phyloP scores from a whole-genome alignment of 2,888 invertebrate genomes.

The Marasmarcha lunaedactyla region DNA sequence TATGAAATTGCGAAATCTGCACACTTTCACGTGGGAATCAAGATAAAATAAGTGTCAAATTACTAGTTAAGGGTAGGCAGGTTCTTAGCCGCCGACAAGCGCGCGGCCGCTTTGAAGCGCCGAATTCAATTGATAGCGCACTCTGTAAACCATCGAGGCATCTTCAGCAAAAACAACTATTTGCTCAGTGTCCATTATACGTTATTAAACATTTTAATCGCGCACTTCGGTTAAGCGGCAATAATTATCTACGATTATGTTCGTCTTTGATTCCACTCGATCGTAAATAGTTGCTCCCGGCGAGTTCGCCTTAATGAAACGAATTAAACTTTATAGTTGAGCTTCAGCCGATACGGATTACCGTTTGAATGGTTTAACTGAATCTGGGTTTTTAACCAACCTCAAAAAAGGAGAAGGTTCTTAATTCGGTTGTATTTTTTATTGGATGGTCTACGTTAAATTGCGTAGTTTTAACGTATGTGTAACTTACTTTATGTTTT shows the following conservation, averaged over 20 bases:
- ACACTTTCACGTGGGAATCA: conserved; percentile 14
- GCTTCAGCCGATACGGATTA: background rate
- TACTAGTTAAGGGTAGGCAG: conserved; percentile 30
- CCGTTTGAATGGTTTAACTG: background rate
- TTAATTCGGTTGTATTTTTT: no score
- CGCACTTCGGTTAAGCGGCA: no score
- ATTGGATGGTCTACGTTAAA: no score
- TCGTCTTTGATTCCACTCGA: no score
- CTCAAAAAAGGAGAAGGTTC: no score
- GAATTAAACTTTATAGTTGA: no score
- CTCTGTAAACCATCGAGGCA: conserved; percentile 20
- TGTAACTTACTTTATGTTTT: no score
- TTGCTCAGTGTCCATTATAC: conserved; percentile 58
- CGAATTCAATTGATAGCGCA: conserved; percentile 67
- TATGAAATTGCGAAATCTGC: conserved; percentile 25
- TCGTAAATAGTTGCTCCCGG: no score
- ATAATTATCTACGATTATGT: no score
- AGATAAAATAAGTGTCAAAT: conserved; percentile 36
- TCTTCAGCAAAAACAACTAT: conserved; percentile 65
- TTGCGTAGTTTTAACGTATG: no score
- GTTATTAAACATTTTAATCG: conserved; percentile 54
- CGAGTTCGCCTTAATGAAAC: no score
- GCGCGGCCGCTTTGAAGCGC: conserved; percentile 57
- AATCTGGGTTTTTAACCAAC: no score
- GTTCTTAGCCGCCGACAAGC: conserved; percentile 47